Evolutionary conservation across 2,888 invertebrate species (phyloP).

Genomic region (Dione vanillae): DNA sequence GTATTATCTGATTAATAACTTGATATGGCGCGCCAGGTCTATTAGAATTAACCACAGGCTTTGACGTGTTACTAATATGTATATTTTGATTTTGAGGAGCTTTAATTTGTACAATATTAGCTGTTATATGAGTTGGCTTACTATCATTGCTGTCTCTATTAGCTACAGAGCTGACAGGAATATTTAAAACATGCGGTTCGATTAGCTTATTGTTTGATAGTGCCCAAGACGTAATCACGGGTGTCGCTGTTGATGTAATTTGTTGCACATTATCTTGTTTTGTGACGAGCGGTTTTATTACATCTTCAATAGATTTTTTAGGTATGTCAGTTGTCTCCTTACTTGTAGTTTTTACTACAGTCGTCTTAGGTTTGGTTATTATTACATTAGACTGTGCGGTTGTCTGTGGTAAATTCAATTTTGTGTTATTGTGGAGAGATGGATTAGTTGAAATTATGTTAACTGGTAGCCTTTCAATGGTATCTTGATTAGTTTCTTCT

Average conservation of each 20-base stretch:
- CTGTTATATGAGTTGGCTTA: slow-evolving; percentile 69
- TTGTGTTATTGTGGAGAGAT: slow-evolving; percentile 56
- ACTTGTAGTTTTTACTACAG: slow-evolving; percentile 50
- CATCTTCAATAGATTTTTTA: slow-evolving; percentile 60
- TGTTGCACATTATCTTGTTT: slow-evolving; percentile 68
- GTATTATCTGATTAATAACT: slow-evolving; percentile 74
- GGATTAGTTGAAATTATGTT: slow-evolving; percentile 72
- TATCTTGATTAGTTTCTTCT: slow-evolving; percentile 83
- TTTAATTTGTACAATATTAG: slow-evolving; percentile 78
- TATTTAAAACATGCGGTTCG: slow-evolving; percentile 71
- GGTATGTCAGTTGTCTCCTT: slow-evolving; percentile 68
- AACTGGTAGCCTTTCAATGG: slow-evolving; percentile 67
- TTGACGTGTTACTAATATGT: slow-evolving; percentile 59
- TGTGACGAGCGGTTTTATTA: slow-evolving; percentile 64
- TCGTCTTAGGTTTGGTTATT: slow-evolving; percentile 76
- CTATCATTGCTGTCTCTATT: slow-evolving; percentile 65
- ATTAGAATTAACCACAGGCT: slow-evolving; percentile 66
- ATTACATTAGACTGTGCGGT: slow-evolving; percentile 72
- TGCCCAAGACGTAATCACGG: slow-evolving; percentile 85
- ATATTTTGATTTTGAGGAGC: slow-evolving; percentile 61
- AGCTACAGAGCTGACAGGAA: slow-evolving; percentile 58
- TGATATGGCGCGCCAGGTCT: slow-evolving; percentile 74
- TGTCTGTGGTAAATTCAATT: slow-evolving; percentile 62
- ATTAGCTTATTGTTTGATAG: slow-evolving; percentile 76
- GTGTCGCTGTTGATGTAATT: slow-evolving; percentile 73